Evolutionary conservation across 2,888 invertebrate species (phyloP).

Genomic region (Magallana nippona): DNA sequence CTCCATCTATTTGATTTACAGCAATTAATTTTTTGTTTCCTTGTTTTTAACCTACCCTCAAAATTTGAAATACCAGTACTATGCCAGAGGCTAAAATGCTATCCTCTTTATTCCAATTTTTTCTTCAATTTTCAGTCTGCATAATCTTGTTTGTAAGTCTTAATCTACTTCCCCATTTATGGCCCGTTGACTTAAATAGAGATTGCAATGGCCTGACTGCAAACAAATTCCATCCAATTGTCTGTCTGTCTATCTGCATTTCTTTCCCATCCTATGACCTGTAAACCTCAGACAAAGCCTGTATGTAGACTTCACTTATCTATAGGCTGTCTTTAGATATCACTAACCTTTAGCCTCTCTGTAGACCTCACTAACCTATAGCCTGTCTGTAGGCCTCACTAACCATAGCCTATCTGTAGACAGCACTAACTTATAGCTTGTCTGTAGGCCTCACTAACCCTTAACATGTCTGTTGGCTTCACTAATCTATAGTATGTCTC

Average conservation of each 20-base stretch:
- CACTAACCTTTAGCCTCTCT: neutral
- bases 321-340: neutral
- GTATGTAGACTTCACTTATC: neutral
- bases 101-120: too few relatives aligned
- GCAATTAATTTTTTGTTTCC: too few relatives aligned
- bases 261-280: neutral
- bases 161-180: too few relatives aligned
- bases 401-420: neutral
- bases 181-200: too few relatives aligned
- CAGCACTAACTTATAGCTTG: constrained; percentile 15
- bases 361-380: constrained; percentile 85
- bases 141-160: too few relatives aligned
- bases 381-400: constrained; percentile 94
- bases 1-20: too few relatives aligned
- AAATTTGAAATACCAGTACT: too few relatives aligned
- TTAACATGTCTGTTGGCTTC: neutral
- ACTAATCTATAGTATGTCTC: neutral
- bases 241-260: neutral
- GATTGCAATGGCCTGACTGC: too few relatives aligned
- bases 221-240: neutral
- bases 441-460: neutral
- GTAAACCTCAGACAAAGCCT: neutral
- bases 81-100: too few relatives aligned
- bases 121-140: too few relatives aligned
- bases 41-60: too few relatives aligned